Percentiles rank a stretch among this genome's conserved stretches.
These are phyloP conservation scores for Epizoanthus stellaris DNA, from an alignment of 92 coral and sea anemone genomes.

Conservation along the genomic window DNA sequence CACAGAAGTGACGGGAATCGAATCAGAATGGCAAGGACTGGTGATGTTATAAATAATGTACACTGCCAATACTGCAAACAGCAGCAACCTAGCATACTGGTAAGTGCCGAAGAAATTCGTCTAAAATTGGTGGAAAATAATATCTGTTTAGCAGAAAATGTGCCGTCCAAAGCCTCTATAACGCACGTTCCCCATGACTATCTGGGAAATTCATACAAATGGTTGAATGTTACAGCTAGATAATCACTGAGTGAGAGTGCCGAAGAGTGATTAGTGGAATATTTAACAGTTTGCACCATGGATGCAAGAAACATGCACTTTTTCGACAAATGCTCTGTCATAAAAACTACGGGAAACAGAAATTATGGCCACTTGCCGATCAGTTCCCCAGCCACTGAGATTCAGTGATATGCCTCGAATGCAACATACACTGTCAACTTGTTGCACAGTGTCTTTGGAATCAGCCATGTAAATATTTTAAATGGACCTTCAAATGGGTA, in stretches of 20 bases:
- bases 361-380: constrained; percentile 48
- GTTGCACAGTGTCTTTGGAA: too few relatives aligned
- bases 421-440: too few relatives aligned
- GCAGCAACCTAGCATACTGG: constrained; percentile 55
- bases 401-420: constrained; percentile 55
- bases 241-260: constrained; percentile 42
- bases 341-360: constrained; percentile 63
- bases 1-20: too few relatives aligned
- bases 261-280: constrained; percentile 44
- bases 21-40: constrained; percentile 33
- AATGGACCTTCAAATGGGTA: too few relatives aligned
- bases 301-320: constrained; percentile 62
- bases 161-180: constrained; percentile 44
- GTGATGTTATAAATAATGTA: constrained; percentile 41
- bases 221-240: constrained; percentile 44
- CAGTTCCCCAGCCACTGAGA: constrained; percentile 53
- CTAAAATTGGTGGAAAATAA: constrained; percentile 45
- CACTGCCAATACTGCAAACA: constrained; percentile 66
- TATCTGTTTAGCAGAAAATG: constrained; percentile 52
- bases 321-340: constrained; percentile 66
- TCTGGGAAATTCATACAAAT: constrained; percentile 53
- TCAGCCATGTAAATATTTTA: too few relatives aligned
- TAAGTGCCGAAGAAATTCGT: constrained; percentile 58
- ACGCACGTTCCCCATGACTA: constrained; percentile 53
- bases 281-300: constrained; percentile 55